A percentile compares a stretch with the other conserved stretches of the same genome.
Evolutionary conservation across 2,113 vertebrate species (phyloP).

Genomic region (Myrmecophaga tridactyla): DNA sequence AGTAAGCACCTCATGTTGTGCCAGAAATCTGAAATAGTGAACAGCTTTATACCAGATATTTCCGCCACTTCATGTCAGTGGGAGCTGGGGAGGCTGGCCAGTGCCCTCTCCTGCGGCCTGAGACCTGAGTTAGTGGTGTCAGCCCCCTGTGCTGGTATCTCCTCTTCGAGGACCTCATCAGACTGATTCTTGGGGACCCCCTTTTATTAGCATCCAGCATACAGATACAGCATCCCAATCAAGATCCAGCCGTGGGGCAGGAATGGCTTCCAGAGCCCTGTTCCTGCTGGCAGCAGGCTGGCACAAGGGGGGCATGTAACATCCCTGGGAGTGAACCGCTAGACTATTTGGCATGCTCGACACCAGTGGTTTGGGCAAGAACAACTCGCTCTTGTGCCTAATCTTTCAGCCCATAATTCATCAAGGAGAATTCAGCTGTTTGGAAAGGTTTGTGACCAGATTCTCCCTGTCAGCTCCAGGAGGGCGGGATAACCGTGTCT

Average conservation of each 20-base stretch:
- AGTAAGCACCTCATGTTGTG: neutral
- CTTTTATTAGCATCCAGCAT: neutral
- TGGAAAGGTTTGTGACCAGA: neutral
- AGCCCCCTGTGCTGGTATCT: fast-evolving
- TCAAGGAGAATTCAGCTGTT: neutral
- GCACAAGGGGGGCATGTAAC: neutral
- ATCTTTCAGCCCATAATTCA: neutral
- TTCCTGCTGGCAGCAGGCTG: neutral
- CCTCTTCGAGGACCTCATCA: neutral
- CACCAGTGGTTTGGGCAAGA: neutral
- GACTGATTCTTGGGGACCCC: neutral
- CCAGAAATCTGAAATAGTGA: neutral
- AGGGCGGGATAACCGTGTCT: fast-evolving
- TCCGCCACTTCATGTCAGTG: too few species aligned
- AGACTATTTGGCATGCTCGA: fast-evolving
- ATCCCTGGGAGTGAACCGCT: fast-evolving
- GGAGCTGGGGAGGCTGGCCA: neutral
- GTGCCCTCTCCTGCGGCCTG: too few species aligned
- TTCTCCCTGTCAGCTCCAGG: neutral
- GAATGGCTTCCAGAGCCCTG: neutral
- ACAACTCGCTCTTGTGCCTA: fast-evolving
- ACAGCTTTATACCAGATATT: neutral
- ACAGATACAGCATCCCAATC: fast-evolving
- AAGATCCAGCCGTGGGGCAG: neutral
- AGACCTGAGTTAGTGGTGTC: too few species aligned